Evolutionary conservation across 64 coral and sea anemone species (phyloP).

Genomic region (Catalaphyllia jardinei): DNA sequence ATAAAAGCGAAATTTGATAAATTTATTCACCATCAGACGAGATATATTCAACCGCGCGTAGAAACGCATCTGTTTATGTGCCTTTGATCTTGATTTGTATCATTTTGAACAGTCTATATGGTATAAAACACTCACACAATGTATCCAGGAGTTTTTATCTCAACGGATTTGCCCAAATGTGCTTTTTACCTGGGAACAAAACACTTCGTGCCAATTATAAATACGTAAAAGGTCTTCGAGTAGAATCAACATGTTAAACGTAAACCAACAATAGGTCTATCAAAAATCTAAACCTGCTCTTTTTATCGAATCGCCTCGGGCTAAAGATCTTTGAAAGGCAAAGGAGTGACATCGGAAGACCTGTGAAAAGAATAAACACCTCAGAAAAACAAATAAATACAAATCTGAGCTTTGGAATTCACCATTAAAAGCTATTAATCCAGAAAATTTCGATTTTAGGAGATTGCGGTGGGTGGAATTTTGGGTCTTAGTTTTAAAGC

Average conservation of each 20-base stretch:
- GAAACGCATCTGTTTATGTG: not conserved
- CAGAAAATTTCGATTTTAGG: not conserved
- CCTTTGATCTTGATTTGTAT: not conserved
- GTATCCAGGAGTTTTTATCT: not conserved
- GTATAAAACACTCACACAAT: not conserved
- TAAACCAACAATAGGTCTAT: not conserved
- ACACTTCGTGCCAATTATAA: not conserved
- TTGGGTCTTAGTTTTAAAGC: not conserved
- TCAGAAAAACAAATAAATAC: conserved; percentile 33
- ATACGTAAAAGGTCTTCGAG: not conserved
- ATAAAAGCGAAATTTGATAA: not conserved
- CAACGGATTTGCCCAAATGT: not conserved
- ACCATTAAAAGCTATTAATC: not conserved
- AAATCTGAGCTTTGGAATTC: conserved; percentile 6
- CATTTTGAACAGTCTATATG: not conserved
- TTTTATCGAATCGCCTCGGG: conserved; percentile 22
- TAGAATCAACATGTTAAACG: conserved; percentile 12
- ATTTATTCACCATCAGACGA: not conserved
- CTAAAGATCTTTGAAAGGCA: not conserved
- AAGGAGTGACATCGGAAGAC: not conserved
- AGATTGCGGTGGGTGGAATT: not conserved
- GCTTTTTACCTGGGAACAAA: conserved; percentile 7
- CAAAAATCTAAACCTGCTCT: not conserved
- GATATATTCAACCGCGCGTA: not conserved
- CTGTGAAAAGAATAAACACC: conserved; percentile 16